These are phyloP conservation scores for Achroia grisella DNA, from an alignment of 1,140 invertebrate species.

Conservation along the genomic window DNA sequence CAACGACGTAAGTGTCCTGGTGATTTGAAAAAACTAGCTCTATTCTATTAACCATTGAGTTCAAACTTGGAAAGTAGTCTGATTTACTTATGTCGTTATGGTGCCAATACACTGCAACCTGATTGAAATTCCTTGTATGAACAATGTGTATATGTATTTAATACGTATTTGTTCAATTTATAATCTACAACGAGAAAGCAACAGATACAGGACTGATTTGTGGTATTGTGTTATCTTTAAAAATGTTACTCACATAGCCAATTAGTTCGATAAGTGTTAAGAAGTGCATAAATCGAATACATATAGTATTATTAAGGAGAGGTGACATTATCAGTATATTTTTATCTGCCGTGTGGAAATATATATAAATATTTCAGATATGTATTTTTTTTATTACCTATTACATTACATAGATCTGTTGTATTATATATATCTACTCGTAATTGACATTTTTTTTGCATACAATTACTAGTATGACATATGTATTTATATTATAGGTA, in stretches of 20 bases:
- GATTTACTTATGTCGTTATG: conserved; percentile 17
- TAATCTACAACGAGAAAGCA: conserved; percentile 44
- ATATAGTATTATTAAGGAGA: conserved; percentile 8
- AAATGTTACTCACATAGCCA: conserved; percentile 37
- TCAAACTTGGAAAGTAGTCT: not conserved
- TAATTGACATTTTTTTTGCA: too few relatives aligned
- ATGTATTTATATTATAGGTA: too few relatives aligned
- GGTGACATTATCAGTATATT: not conserved
- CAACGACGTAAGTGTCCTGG: not conserved
- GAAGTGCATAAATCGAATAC: conserved; percentile 22
- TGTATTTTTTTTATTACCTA: too few relatives aligned
- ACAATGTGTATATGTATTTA: conserved; percentile 57
- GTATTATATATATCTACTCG: too few relatives aligned
- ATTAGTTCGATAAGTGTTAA: conserved; percentile 36
- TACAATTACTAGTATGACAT: too few relatives aligned
- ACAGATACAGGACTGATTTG: conserved; percentile 37
- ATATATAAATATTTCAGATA: too few relatives aligned
- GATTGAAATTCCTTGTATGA: conserved; percentile 71
- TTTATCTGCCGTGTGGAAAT: too few relatives aligned
- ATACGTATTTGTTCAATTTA: conserved; percentile 58
- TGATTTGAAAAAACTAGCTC: too few relatives aligned
- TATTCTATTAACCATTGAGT: not conserved
- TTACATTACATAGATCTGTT: too few relatives aligned
- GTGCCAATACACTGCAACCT: conserved; percentile 11
- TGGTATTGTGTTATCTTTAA: conserved; percentile 39